Evolutionary conservation across 2,113 vertebrate genomes (phyloP), one percentile per base, ranked within the genome.

Genomic region (Tetraodon nigroviridis): DNA sequence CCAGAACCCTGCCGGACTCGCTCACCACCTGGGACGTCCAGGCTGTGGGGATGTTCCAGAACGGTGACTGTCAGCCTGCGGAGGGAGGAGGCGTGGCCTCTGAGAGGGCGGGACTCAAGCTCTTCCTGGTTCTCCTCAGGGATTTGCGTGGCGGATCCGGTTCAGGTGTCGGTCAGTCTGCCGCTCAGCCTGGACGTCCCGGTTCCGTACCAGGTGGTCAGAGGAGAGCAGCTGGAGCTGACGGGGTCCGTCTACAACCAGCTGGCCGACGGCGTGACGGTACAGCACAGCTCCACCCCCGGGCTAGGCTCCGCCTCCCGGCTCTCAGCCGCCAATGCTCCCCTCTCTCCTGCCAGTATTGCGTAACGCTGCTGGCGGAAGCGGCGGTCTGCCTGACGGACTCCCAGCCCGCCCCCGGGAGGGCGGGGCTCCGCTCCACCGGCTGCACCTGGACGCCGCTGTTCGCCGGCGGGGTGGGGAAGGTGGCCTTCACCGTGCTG

Each of bases 21-120:
- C 84, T 99, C 21, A 96, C 95, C 44, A 96, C 93, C 16, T 99
- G 97, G 95, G 89, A 97, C 81, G 45, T 99, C 21, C 91, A 86
- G 80, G 93, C 94, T 4, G 65, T 98, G 56, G 91, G 93, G 61
- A 89, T 99, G 83, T 97, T 94, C 58, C 67, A 86, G 8, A 78
- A 85, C 21, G 96, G 96, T 94, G 57, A 78, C 90, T 44, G 5
- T 14, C 10, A 7, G 12, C 16, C 29, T 7, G 1, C 19, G 10
- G 21, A 7, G 19, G n/a, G 46, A 48, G n/a, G 17, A 7, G 24
- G 24, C 24, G 24, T 3, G 24, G 24, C 24, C 24, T 27, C 24
- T 19, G 46, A 3, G 24, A n/a, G 19, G 15, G 32, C 6, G 16
- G 6, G 17, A n/a, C 6, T 46, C 10, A 17, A 5, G 15, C 44